These are phyloP conservation scores for Watsonalla cultraria DNA, from an alignment of 2,888 invertebrate genomes.

Conservation along the genomic window DNA sequence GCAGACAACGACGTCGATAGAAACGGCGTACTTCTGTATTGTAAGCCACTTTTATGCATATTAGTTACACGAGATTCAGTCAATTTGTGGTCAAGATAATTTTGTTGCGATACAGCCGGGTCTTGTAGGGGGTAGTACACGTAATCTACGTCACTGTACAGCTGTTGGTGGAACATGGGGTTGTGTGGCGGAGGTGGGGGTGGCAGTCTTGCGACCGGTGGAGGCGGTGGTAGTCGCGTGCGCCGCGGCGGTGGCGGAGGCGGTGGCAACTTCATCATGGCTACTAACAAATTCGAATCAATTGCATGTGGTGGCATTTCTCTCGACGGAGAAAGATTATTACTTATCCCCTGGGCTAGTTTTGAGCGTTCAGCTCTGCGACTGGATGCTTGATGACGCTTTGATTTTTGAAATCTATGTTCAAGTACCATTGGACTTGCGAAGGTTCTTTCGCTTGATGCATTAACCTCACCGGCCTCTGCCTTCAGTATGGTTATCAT, in stretches of 20 bases:
- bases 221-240: slow-evolving; percentile 84
- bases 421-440: slow-evolving; percentile 73
- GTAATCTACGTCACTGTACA: slow-evolving; percentile 94
- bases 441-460: slow-evolving; percentile 78
- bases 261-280: slow-evolving; percentile 81
- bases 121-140: slow-evolving; percentile 95
- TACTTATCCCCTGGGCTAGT: slow-evolving; percentile 69
- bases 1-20: slow-evolving; percentile 82
- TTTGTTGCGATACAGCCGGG: slow-evolving; percentile 92
- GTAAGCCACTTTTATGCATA: slow-evolving; percentile 83
- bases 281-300: slow-evolving; percentile 75
- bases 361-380: slow-evolving; percentile 81
- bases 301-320: slow-evolving; percentile 53
- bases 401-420: slow-evolving; percentile 71
- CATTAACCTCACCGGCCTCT: slow-evolving; percentile 83
- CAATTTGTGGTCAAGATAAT: slow-evolving; percentile 93
- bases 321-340: slow-evolving; percentile 69
- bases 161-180: slow-evolving; percentile 92
- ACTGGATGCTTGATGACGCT: slow-evolving; percentile 72
- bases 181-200: slow-evolving; percentile 88
- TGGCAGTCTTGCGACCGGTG: slow-evolving; percentile 80
- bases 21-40: slow-evolving; percentile 91
- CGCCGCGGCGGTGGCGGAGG: slow-evolving; percentile 78
- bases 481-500: slow-evolving; percentile 88
- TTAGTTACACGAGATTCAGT: slow-evolving; percentile 82